Evolutionary conservation across 2,797 vertebrate genomes (phyloP).

Genomic region (Halcyon badia): DNA sequence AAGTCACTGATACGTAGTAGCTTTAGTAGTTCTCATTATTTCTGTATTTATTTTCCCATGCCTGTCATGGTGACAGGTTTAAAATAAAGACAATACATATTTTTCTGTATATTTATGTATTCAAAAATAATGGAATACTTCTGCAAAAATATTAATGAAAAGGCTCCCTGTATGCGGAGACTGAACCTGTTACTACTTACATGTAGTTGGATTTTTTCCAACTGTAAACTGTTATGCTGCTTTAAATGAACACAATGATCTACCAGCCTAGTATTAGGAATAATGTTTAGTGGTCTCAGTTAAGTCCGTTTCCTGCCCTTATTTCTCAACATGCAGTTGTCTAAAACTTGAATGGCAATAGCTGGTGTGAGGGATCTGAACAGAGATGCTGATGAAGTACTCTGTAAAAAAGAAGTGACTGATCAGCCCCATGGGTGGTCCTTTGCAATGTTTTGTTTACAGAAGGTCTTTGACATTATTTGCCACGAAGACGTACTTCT

Average conservation of each 20-base stretch:
- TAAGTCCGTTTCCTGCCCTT: not conserved
- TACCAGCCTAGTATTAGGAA: not conserved
- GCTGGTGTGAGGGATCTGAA: not conserved
- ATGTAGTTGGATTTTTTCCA: not conserved
- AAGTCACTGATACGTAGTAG: fast-evolving
- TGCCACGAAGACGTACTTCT: not conserved
- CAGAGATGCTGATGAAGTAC: not conserved
- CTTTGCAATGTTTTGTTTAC: not conserved
- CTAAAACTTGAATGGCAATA: not conserved
- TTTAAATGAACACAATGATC: not conserved
- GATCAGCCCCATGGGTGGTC: not conserved
- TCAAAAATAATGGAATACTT: not conserved
- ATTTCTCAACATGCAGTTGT: not conserved
- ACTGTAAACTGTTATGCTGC: not conserved
- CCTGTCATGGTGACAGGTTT: not conserved
- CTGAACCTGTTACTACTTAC: not conserved
- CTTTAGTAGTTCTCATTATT: not conserved
- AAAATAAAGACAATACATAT: not conserved
- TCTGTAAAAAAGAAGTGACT: not conserved
- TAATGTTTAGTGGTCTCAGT: not conserved
- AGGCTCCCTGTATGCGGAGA: not conserved
- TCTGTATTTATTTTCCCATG: not conserved
- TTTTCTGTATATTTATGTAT: not conserved
- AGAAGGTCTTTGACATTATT: not conserved
- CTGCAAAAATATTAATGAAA: not conserved